These are phyloP conservation scores for Geococcyx californianus DNA, from an alignment of 2,113 vertebrate species.

Conservation along the genomic window DNA sequence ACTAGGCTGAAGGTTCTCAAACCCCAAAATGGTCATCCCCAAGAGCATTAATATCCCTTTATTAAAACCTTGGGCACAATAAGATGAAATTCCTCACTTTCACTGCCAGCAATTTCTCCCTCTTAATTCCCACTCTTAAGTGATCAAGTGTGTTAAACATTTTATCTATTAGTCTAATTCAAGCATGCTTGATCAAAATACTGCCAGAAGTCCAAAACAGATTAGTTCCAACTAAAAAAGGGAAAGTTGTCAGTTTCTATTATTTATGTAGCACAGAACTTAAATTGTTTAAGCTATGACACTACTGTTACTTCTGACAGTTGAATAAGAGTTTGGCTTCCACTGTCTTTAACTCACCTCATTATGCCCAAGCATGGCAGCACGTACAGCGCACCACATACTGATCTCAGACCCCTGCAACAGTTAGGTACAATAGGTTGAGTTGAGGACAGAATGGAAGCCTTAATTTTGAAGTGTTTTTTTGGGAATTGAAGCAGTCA, in stretches of 20 bases:
- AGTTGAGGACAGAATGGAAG: constrained; percentile 50
- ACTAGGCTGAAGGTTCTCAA: not conserved
- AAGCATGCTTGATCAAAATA: not conserved
- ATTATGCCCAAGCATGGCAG: constrained; percentile 41
- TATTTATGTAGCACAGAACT: not conserved
- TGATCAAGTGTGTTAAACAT: not conserved
- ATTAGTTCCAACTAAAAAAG: not conserved
- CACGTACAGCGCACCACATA: not conserved
- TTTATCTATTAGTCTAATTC: not conserved
- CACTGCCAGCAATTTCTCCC: not conserved
- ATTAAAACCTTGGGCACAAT: not conserved
- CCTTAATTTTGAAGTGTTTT: not conserved
- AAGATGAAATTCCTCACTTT: not conserved
- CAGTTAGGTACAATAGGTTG: constrained; percentile 23
- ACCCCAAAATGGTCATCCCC: not conserved
- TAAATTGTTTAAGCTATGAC: not conserved
- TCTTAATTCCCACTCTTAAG: not conserved
- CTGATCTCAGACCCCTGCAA: constrained; percentile 47
- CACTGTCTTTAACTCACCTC: constrained; percentile 35
- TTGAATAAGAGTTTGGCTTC: constrained; percentile 22
- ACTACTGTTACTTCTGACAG: not conserved
- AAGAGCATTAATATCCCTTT: not conserved
- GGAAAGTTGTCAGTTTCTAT: not conserved
- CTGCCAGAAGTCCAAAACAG: not conserved
- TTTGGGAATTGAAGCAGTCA: not conserved